Evolutionary conservation across 2,888 invertebrate species (phyloP), one percentile per base, ranked within the genome.

Genomic region (Pristionchus fissidentatus): DNA sequence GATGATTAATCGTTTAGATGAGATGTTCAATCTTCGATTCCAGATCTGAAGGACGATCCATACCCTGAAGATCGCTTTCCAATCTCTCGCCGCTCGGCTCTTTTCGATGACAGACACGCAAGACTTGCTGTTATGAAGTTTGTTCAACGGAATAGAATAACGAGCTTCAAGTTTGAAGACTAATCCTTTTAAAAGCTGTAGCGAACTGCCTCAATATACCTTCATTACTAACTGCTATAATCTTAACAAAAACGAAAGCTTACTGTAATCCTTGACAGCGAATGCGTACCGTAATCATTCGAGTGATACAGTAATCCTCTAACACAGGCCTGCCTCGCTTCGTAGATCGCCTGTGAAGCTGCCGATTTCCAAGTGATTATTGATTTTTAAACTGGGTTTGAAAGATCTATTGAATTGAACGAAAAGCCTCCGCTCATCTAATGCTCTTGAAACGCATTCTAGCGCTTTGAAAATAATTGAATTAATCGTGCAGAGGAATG

Each of bases 31-130:
- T n/a, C n/a, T n/a, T n/a, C n/a, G n/a, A n/a, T n/a, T 88, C 75
- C 41, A 88, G 88, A 89, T 84, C 82, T 85, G 7, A 83, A 77
- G 22, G 85, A 88, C 32, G 89, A 90, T 83, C 89, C 89, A 22
- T 88, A 87, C 83, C 90, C 90, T 10, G 89, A 89, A 75, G 90
- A 89, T 75, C 70, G 84, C 5, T 60, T 83, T 29, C 85, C 85
- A 15, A 84, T 29, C 41, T 19, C 70, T 41, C 70, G 70, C 13
- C 70, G 70, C 2, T 70, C 70, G 0, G 32, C 10, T 60, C 70
- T 49, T n/a, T 82, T 81, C 55, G 75, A 55, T 26, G 82, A 85
- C 26, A 22, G 38, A 3, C 70, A 66, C 13, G 46, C 38, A n/a
- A 55, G 86, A 77, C 60, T 86, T 19, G 73, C 86, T 38, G 75